Evolutionary conservation across 1,140 invertebrate genomes (phyloP).

Genomic region (Polypedilum pembai): DNA sequence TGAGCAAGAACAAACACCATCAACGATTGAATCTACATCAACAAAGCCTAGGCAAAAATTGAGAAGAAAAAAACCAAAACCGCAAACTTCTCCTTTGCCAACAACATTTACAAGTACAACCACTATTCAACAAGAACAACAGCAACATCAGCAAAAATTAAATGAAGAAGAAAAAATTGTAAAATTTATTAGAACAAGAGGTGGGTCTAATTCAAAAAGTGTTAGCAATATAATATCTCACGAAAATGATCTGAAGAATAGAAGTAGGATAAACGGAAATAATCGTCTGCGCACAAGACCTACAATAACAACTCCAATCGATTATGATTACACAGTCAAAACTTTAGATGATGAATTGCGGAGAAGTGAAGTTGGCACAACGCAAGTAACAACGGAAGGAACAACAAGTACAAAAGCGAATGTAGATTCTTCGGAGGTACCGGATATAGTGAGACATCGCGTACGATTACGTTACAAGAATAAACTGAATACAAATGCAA

Average conservation of each 20-base stretch:
- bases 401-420: background rate
- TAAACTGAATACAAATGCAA: background rate
- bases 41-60: background rate
- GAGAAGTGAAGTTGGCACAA: background rate
- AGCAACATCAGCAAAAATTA: background rate
- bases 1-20: background rate
- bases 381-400: background rate
- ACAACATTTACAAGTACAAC: background rate
- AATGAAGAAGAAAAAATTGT: background rate
- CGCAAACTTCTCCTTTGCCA: background rate
- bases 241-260: background rate
- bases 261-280: background rate
- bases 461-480: conserved; percentile 9
- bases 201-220: background rate
- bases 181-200: conserved; percentile 1
- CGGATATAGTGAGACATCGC: background rate
- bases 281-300: background rate
- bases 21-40: background rate
- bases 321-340: background rate
- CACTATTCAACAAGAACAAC: background rate
- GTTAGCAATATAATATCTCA: background rate
- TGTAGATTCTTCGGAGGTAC: background rate
- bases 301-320: background rate
- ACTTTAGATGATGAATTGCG: background rate
- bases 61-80: background rate